Base-by-base conservation (phyloP, 2,797 vertebrate species). In the Ptychadena robeensis region DNA sequence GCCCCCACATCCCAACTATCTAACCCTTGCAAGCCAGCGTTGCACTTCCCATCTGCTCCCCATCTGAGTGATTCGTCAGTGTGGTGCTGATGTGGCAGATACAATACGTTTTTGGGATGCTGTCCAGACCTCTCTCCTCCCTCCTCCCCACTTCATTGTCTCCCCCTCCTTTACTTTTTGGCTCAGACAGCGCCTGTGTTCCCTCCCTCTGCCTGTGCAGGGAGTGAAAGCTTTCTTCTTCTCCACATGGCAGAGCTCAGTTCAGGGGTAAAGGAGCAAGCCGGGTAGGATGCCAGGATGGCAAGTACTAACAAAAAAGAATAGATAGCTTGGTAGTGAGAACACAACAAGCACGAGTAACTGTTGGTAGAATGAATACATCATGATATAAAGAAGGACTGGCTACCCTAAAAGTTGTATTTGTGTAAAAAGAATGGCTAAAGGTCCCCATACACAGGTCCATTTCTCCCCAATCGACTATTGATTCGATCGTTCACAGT, bases 61-160 rank as follows among this genome's bases (percentile, higher is more conserved):
- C 82, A 84, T 84, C 70, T 84, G 82, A 84, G 59, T 28, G 64
- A 61, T 44, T 80, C 63, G 37, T 79, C 68, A 79, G 18, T 32
- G 27, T 73, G 82, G 76, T 84, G 82, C 82, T 84, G 82, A 84
- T 84, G 82, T 84, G 82, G 82, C 82, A 84, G 71, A 80, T 73
- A 84, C 70, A 84, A 80, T 69, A 79, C 44, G 64, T 74, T 80
- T 75, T 84, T 84, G 77, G 82, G 77, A 84, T 30, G 64, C 35
- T 30, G 34, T 84, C 76, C 71, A 84, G 71, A 80, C 53, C 32
- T 11, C 48, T 70, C 48, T 71, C 44, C 67, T 34, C 67, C 44
- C 66, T 48, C 67, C 38, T 37, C 57, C 53, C 10, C 63, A 34
- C 48, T 28, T n/a, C 66, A 80, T 80, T 80, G 78, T 80, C 32